A percentile compares a stretch with the other conserved stretches of the same genome.
Conservation (phyloP, 2,797 vertebrate genomes). For the Rhinophrynus dorsalis region DNA sequence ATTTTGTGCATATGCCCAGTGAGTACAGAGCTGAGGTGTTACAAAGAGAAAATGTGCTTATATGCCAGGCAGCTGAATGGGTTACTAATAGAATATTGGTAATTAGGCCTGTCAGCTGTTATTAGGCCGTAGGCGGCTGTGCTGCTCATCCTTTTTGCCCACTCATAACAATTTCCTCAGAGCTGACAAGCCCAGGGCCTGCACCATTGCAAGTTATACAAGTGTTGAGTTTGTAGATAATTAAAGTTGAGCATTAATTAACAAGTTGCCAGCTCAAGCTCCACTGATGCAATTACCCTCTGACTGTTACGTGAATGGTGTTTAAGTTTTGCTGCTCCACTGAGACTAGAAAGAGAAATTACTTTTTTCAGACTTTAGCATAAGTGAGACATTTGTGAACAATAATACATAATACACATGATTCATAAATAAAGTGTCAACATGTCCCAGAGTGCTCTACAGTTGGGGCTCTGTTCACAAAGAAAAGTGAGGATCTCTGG, state of each 20-base stretch:
- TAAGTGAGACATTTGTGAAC: neutral
- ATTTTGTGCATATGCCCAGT: too few species aligned
- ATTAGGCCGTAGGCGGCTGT: conserved; percentile 19
- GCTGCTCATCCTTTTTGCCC: conserved; percentile 29
- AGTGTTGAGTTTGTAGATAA: conserved; percentile 40
- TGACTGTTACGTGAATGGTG: conserved; percentile 17
- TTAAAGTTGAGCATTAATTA: conserved; percentile 47
- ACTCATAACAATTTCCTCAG: conserved; percentile 35
- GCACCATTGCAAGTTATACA: conserved; percentile 29
- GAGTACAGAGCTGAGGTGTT: neutral
- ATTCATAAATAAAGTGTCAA: too few species aligned
- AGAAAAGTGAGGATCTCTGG: too few species aligned
- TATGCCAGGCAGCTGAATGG: neutral
- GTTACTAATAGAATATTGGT: conserved; percentile 23
- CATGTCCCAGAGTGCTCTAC: too few species aligned
- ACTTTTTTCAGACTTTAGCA: conserved; percentile 15
- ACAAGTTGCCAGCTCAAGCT: conserved; percentile 37
- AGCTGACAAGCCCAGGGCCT: conserved; percentile 24
- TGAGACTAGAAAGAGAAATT: conserved; percentile 23
- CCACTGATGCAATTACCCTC: conserved; percentile 42
- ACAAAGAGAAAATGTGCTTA: neutral
- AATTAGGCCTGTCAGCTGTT: conserved; percentile 33
- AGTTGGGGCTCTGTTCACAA: too few species aligned
- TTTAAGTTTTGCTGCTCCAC: conserved; percentile 24
- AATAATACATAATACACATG: too few species aligned